phyloP scores from a whole-genome alignment of 64 coral and sea anemone genomes.

The Montipora capricornis region DNA sequence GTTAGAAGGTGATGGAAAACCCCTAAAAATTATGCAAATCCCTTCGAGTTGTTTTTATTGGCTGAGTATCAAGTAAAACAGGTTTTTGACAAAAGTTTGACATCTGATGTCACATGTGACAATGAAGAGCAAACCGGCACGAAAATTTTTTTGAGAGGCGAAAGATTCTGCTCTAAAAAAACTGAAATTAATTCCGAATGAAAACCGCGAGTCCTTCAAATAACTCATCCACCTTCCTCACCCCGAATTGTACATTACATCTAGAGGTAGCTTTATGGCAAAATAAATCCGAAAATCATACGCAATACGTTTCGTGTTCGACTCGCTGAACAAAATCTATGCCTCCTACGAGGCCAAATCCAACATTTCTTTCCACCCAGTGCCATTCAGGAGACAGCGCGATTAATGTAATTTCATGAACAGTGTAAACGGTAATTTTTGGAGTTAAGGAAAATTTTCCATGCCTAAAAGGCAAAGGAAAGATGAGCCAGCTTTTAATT shows the following conservation, averaged over 20 bases:
- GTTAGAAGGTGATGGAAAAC: constrained; percentile 11
- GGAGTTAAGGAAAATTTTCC: neutral
- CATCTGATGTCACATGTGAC: constrained; percentile 24
- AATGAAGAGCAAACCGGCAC: neutral
- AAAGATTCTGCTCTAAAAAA: neutral
- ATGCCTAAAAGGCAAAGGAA: neutral
- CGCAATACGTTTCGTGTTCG: neutral
- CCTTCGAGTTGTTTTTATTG: neutral
- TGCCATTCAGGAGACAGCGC: neutral
- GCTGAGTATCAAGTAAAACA: constrained; percentile 39
- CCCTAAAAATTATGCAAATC: constrained; percentile 24
- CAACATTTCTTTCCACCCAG: neutral
- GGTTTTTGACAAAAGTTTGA: constrained; percentile 46
- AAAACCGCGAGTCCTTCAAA: neutral
- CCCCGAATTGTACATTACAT: neutral
- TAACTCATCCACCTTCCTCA: neutral
- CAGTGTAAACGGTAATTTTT: neutral
- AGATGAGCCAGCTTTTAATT: neutral
- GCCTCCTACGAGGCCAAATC: neutral
- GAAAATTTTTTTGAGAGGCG: neutral
- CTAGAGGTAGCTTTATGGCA: neutral
- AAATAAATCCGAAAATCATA: neutral
- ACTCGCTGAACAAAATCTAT: neutral
- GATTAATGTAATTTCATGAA: neutral
- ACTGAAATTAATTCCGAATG: neutral